Evolutionary conservation across 37 sponge, comb jelly and placozoan genomes (phyloP), one percentile per base, ranked within the genome.

Genomic region (Chondrilla cf. caribensis): DNA sequence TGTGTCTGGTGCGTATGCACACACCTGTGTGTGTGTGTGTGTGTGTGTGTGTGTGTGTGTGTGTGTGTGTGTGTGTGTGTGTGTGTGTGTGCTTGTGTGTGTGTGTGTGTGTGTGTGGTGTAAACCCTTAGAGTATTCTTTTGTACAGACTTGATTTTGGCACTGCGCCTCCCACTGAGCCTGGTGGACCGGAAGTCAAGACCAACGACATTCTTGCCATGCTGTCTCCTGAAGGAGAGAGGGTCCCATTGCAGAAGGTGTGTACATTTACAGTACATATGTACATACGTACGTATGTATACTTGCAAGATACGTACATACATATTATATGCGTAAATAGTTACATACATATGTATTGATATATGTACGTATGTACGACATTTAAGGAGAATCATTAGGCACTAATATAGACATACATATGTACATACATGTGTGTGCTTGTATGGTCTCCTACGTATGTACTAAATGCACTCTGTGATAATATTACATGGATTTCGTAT

Each of bases 131-230:
- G n/a, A n/a, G n/a, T n/a, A n/a, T n/a, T n/a, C n/a, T n/a, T n/a
- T 35, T 24, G 1, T 33, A 0, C 54, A 92, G 93, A 14, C 86
- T 96, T 47, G 97, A 96, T 67, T 96, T 96, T 93, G 97, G 97
- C 54, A 87, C 87, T 3, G 79, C 84, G 22, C 84, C 89, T 54
- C 32, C 88, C 21, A 15, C 78, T 26, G 89, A 92, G 60, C 87
- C 84, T 59, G 90, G 88, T 31, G 83, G 76, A 62, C 76, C 85
- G 28, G 87, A 94, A 26, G 78, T 80, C 9, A 70, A 82, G 85
- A 95, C 95, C 42, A 97, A 95, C 55, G 98, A 97, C 82, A 97
- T 97, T 37, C 84, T 97, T 71, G 90, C 92, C 51, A 93, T 98
- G 96, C 41, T 95, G 15, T 96, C 96, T 47, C 99, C 99, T 41